Evolutionary conservation across 2,888 invertebrate species (phyloP).

Genomic region (Diachrysia chrysitis): DNA sequence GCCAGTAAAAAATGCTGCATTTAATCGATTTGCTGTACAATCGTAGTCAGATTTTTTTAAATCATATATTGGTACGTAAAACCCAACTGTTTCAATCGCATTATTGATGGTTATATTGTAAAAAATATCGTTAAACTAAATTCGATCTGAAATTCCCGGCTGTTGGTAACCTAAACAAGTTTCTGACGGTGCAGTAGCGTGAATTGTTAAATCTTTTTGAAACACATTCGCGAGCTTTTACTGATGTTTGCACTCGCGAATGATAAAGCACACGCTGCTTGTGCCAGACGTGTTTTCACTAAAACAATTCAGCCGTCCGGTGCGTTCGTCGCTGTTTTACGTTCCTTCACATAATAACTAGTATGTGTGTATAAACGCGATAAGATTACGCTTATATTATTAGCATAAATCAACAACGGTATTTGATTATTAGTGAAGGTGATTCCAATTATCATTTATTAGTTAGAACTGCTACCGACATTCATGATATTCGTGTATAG

Average conservation of each 20-base stretch:
- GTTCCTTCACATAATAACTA: slow-evolving; percentile 58
- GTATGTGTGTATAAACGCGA: slow-evolving; percentile 20
- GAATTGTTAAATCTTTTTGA: slow-evolving; percentile 73
- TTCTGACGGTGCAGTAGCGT: slow-evolving; percentile 60
- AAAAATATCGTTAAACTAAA: slow-evolving; percentile 42
- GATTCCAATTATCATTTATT: slow-evolving; percentile 22
- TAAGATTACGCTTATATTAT: slow-evolving; percentile 42
- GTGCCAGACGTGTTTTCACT: slow-evolving; percentile 72
- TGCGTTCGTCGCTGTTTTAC: slow-evolving; percentile 56
- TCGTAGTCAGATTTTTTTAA: slow-evolving; percentile 2
- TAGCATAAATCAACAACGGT: slow-evolving; percentile 21
- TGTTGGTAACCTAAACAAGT: slow-evolving; percentile 58
- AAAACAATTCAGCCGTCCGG: slow-evolving; percentile 67
- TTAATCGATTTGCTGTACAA: slow-evolving; percentile 1
- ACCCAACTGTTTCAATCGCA: slow-evolving; percentile 27
- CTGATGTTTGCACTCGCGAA: slow-evolving; percentile 77
- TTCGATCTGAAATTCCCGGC: slow-evolving; percentile 49
- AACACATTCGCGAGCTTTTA: slow-evolving; percentile 70
- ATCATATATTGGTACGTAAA: slow-evolving; percentile 10
- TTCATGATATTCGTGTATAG: slow-evolving; percentile 7
- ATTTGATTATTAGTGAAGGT: slow-evolving; percentile 27
- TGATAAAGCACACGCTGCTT: slow-evolving; percentile 78
- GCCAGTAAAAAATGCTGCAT: slow-evolving; percentile 41
- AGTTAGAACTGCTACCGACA: slow-evolving; percentile 5
- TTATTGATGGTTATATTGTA: slow-evolving; percentile 37